Percentiles rank a stretch among this genome's conserved stretches.
These are phyloP conservation scores for Acestrorhynchus altus DNA, from an alignment of 2,797 vertebrate species.

Conservation along the genomic window DNA sequence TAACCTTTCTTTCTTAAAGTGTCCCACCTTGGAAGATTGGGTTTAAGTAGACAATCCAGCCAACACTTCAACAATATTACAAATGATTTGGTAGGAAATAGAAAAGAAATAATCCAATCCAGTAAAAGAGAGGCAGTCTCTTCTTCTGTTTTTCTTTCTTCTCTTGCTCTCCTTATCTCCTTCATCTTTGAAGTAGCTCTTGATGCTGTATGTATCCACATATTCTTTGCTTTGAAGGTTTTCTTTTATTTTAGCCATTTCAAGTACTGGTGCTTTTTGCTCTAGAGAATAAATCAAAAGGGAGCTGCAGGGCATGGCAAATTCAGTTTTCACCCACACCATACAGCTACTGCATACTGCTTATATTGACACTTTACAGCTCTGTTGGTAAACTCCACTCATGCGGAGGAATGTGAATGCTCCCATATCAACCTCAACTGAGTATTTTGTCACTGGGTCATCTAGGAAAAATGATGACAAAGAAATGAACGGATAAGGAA, in stretches of 20 bases:
- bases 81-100: neutral
- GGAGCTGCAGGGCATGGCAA: constrained; percentile 8
- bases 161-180: neutral
- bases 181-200: constrained; percentile 7
- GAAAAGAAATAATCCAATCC: neutral
- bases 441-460: neutral
- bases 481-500: neutral
- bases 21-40: neutral
- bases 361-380: constrained; percentile 11
- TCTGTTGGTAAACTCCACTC: constrained; percentile 27
- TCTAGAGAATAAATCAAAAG: constrained; percentile 5
- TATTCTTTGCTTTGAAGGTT: constrained; percentile 9
- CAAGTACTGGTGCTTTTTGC: neutral
- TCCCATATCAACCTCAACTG: neutral
- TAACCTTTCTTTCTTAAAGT: neutral
- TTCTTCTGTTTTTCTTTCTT: constrained; percentile 10
- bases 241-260: neutral
- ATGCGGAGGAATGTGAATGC: constrained; percentile 18
- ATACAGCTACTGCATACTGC: constrained; percentile 15
- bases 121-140: constrained; percentile 2
- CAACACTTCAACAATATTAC: neutral
- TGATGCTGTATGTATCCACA: neutral
- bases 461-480: neutral
- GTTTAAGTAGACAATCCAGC: neutral
- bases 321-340: constrained; percentile 28